phyloP scores from a whole-genome alignment of 2,888 invertebrate genomes.

The Caenorhabditis angaria region DNA sequence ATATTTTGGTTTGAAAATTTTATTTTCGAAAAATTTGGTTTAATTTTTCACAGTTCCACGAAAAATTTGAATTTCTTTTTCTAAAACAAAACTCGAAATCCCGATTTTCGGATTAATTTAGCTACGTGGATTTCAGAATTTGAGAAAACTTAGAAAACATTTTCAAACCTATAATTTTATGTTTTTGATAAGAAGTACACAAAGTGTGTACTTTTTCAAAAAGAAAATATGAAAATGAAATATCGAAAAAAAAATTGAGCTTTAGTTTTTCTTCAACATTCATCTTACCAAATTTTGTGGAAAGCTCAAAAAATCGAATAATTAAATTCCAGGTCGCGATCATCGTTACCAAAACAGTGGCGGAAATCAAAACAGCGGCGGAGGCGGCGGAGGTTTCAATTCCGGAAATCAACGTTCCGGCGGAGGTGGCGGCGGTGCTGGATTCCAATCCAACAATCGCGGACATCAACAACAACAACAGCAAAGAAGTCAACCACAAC shows the following conservation, averaged over 20 bases:
- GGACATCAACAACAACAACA: constrained; percentile 36
- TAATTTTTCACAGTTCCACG: too few relatives aligned
- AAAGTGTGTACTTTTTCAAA: too few relatives aligned
- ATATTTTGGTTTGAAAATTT: too few relatives aligned
- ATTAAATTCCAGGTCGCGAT: constrained; percentile 58
- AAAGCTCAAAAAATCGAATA: not conserved
- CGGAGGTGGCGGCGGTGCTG: constrained; percentile 35
- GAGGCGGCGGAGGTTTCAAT: constrained; percentile 30
- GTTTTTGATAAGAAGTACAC: too few relatives aligned
- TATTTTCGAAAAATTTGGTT: too few relatives aligned
- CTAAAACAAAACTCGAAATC: too few relatives aligned
- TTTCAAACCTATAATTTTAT: too few relatives aligned
- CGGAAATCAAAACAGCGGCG: constrained; percentile 28
- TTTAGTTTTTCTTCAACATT: not conserved
- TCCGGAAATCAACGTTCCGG: constrained; percentile 25
- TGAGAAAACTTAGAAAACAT: too few relatives aligned
- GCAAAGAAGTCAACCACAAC: constrained; percentile 31
- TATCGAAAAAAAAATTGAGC: not conserved
- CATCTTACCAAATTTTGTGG: not conserved
- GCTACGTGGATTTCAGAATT: too few relatives aligned
- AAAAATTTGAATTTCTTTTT: too few relatives aligned
- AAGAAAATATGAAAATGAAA: too few relatives aligned
- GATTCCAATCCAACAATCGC: constrained; percentile 14
- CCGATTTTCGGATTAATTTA: too few relatives aligned
- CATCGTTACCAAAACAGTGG: constrained; percentile 65